Evolutionary conservation across 1,140 invertebrate genomes (phyloP).

Genomic region (Cydia fagiglandana): DNA sequence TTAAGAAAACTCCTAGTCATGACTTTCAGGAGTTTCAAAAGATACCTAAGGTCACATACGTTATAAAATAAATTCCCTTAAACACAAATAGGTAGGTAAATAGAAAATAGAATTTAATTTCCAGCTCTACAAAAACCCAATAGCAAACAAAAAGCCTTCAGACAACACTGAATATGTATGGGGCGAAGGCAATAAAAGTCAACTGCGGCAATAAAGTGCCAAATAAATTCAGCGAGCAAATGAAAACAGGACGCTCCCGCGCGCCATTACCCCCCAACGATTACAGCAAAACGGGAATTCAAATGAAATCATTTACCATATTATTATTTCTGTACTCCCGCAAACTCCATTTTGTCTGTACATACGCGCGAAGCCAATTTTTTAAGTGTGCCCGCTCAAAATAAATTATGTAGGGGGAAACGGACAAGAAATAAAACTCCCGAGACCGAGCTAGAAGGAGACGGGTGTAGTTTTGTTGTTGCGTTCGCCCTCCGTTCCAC

Average conservation of each 20-base stretch:
- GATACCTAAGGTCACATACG: neutral
- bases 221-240: slow-evolving; percentile 67
- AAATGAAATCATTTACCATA: slow-evolving; percentile 77
- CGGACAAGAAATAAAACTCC: slow-evolving; percentile 74
- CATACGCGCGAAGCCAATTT: slow-evolving; percentile 68
- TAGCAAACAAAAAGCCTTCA: slow-evolving; percentile 39
- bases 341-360: slow-evolving; percentile 67
- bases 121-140: slow-evolving; percentile 32
- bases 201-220: slow-evolving; percentile 53
- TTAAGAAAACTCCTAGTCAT: neutral
- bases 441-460: slow-evolving; percentile 59
- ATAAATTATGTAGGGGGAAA: slow-evolving; percentile 76
- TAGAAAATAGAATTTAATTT: neutral
- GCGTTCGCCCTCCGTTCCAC: slow-evolving; percentile 55
- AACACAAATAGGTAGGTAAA: neutral
- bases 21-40: neutral
- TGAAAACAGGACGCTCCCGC: slow-evolving; percentile 56
- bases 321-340: slow-evolving; percentile 60
- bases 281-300: slow-evolving; percentile 59
- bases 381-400: slow-evolving; percentile 75
- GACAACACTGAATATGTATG: slow-evolving; percentile 61
- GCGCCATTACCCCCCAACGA: slow-evolving; percentile 61
- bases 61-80: neutral
- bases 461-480: slow-evolving; percentile 44
- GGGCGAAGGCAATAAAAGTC: slow-evolving; percentile 52